Evolutionary conservation across 2,888 invertebrate species (phyloP), one percentile per base, ranked within the genome.

Genomic region (Caenorhabditis sp.): DNA sequence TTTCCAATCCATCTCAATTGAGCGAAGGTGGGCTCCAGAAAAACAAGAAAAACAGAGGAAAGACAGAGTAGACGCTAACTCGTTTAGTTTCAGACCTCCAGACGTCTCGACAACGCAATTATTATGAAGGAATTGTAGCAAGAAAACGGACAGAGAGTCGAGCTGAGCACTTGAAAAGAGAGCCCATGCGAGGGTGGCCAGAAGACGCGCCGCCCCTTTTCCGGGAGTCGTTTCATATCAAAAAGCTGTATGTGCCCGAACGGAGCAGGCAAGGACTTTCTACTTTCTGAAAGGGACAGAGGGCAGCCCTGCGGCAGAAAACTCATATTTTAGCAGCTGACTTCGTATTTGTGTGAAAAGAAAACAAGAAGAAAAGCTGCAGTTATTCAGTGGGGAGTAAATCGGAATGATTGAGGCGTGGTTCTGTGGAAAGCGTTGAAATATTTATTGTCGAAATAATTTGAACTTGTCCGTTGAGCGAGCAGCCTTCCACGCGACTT

Each of bases 81-180:
- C 52, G 50, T 52, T 62, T 62, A 46, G 24, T 24, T 22, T 46
- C 46, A 46, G 52, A 52, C 41, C 50, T 52, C 62, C 43, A 62
- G 59, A 61, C 39, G 9, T 32, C 46, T 43, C 62, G 43, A 62
- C 43, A 62, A 62, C 52, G 52, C 52, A 62, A 62, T 62, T 62
- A 52, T 62, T 52, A 62, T 62, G 24, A 41, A 46, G 46, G 46
- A 26, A 46, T 22, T 39, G 39, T 37, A 46, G 27, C 5, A 26
- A 39, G 48, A 39, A 59, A 48, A 45, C 3, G 61, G 39, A 48
- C 26, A 39, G 48, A 45, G 50, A 62, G 58, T 58, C 22, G 15
- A 45, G 15, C 13, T 15, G 45, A 58, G 59, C 46, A 46, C 59
- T 59, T 59, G 17, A 20, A 43, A n/a, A 56, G 24, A 24, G 22